These are phyloP conservation scores for Morone chrysops DNA, from an alignment of 2,113 vertebrate species.

Conservation along the genomic window DNA sequence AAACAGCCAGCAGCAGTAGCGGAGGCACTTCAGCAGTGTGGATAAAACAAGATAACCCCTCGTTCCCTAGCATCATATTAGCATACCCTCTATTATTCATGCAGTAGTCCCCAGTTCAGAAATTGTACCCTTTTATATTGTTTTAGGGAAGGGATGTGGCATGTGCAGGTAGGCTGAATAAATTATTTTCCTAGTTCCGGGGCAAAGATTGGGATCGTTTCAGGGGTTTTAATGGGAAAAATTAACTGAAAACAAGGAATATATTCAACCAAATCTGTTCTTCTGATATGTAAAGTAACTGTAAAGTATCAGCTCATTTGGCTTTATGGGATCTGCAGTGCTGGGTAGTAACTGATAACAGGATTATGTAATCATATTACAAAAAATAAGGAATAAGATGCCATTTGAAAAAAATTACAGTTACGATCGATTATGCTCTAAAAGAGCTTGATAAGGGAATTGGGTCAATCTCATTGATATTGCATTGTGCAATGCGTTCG, in stretches of 20 bases:
- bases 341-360: too few relatives aligned
- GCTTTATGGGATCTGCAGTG: too few relatives aligned
- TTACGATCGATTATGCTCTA: too few relatives aligned
- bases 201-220: slow-evolving; percentile 35
- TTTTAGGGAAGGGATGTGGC: slow-evolving; percentile 65
- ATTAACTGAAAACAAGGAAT: slow-evolving; percentile 38
- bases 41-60: slow-evolving; percentile 65
- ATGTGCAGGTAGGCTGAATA: slow-evolving; percentile 67
- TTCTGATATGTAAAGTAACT: slow-evolving; percentile 55
- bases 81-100: slow-evolving; percentile 80
- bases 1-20: slow-evolving; percentile 73
- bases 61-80: slow-evolving; percentile 70
- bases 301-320: too few relatives aligned
- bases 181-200: slow-evolving; percentile 54
- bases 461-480: too few relatives aligned
- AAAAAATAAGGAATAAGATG: too few relatives aligned
- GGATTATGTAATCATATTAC: too few relatives aligned
- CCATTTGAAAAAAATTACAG: too few relatives aligned
- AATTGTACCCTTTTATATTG: slow-evolving; percentile 68
- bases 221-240: slow-evolving; percentile 31
- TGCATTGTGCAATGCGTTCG: too few relatives aligned
- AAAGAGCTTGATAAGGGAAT: too few relatives aligned
- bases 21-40: slow-evolving; percentile 39
- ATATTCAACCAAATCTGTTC: slow-evolving; percentile 35
- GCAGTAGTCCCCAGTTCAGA: slow-evolving; percentile 49